Conservation (phyloP, 2,797 vertebrate species). For the Pelochelys cantorii region DNA sequence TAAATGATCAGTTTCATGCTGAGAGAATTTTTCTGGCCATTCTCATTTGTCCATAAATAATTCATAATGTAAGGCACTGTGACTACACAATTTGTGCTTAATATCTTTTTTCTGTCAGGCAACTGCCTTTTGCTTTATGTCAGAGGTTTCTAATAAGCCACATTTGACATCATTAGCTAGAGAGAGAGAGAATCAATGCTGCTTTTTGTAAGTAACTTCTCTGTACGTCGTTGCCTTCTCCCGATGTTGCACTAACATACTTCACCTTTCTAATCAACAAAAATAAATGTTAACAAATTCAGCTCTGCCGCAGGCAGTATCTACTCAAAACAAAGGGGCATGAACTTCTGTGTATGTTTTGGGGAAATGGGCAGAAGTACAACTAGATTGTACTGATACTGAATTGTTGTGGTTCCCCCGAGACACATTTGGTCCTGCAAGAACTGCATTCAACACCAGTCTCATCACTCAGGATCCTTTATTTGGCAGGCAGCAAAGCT, state of each 20-base stretch:
- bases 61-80: not conserved
- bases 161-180: not conserved
- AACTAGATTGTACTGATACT: not conserved
- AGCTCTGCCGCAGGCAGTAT: not conserved
- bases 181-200: not conserved
- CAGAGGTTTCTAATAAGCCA: not conserved
- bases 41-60: not conserved
- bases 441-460: not conserved
- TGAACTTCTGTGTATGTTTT: not conserved
- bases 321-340: not conserved
- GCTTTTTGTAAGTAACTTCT: not conserved
- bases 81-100: not conserved
- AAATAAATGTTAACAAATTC: not conserved
- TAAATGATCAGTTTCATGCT: not conserved
- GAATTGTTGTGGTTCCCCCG: not conserved
- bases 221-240: not conserved
- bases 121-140: constrained; percentile 5
- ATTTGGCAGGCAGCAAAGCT: not conserved
- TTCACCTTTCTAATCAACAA: not conserved
- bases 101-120: not conserved
- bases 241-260: no score
- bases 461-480: not conserved
- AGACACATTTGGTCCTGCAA: not conserved
- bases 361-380: not conserved
- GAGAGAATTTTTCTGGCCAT: not conserved